Conservation (phyloP, 2,888 invertebrate species). For the Falcaria lacertinaria region DNA sequence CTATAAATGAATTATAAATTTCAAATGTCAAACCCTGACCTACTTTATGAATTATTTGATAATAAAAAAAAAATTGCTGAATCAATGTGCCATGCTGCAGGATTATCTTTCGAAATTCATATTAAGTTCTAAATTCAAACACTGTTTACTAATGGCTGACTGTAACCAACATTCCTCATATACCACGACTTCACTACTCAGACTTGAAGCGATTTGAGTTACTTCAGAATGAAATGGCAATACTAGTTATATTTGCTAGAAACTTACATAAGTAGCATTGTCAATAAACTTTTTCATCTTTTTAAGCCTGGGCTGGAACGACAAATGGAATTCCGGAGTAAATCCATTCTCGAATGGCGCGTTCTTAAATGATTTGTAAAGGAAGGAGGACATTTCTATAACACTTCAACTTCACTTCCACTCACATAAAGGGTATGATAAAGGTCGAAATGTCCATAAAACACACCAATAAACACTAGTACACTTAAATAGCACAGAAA, state of each 20-base stretch:
- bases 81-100: no score
- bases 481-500: conserved; percentile 17
- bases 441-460: background rate
- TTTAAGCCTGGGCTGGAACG: conserved; percentile 39
- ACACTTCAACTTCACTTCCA: background rate
- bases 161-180: no score
- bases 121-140: no score
- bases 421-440: conserved; percentile 6
- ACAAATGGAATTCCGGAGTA: conserved; percentile 44
- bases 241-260: conserved; percentile 2
- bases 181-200: no score
- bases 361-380: conserved; percentile 62
- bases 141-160: no score
- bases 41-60: no score
- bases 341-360: conserved; percentile 61
- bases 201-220: no score
- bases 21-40: no score
- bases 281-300: conserved; percentile 43
- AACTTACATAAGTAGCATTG: conserved; percentile 42
- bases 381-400: conserved; percentile 48
- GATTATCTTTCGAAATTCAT: no score
- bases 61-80: no score
- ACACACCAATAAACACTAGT: conserved; percentile 11
- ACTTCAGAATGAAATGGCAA: no score
- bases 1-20: no score